phyloP scores from a whole-genome alignment of 1,140 invertebrate species.

The Araneus ventricosus region DNA sequence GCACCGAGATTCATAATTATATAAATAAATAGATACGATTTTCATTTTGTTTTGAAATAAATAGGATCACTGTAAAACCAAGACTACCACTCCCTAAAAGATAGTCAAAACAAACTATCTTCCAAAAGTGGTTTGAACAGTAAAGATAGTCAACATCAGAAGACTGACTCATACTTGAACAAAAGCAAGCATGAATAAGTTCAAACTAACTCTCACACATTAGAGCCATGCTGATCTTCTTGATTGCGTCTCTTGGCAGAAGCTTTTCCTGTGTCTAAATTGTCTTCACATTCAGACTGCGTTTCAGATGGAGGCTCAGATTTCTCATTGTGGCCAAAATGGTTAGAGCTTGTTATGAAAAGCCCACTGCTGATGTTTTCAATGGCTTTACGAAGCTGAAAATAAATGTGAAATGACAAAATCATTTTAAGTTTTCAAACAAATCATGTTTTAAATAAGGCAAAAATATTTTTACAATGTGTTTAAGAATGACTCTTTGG shows the following conservation, averaged over 20 bases:
- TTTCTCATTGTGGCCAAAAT: conserved; percentile 64
- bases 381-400: conserved; percentile 90
- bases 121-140: background rate
- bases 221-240: conserved; percentile 25
- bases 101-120: background rate
- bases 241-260: conserved; percentile 19
- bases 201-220: background rate
- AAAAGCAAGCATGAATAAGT: background rate
- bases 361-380: conserved; percentile 90
- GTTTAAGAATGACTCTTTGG: too few relatives aligned
- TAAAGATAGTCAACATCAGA: background rate
- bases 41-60: background rate
- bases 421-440: too few relatives aligned
- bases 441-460: too few relatives aligned
- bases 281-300: conserved; percentile 73
- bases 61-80: background rate
- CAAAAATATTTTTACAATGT: too few relatives aligned
- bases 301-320: conserved; percentile 74
- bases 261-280: conserved; percentile 55
- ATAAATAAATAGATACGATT: background rate
- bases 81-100: background rate
- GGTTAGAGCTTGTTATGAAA: conserved; percentile 61
- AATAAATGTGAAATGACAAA: conserved; percentile 68
- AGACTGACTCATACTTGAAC: conserved; percentile 3
- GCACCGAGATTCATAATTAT: background rate